Evolutionary conservation across 2,888 invertebrate genomes (phyloP).

Genomic region (Lochmaea crataegi): DNA sequence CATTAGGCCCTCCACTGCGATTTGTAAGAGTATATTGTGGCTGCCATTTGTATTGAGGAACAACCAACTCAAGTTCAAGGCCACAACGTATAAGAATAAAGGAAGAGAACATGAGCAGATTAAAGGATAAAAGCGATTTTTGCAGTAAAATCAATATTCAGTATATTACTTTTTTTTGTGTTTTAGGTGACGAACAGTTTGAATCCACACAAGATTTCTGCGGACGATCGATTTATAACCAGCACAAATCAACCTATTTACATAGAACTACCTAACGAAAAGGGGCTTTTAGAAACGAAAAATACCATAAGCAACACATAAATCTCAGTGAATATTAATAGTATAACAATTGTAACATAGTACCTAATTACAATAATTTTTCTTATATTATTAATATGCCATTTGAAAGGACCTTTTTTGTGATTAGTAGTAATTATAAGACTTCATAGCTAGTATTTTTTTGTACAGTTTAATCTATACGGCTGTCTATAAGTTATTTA

Average conservation of each 20-base stretch:
- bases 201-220: conserved; percentile 67
- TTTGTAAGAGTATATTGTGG: no score
- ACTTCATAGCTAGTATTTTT: conserved; percentile 40
- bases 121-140: no score
- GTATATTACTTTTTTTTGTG: conserved; percentile 29
- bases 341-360: conserved; percentile 36
- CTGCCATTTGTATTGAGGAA: no score
- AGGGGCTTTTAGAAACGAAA: conserved; percentile 53
- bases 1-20: no score
- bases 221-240: conserved; percentile 70
- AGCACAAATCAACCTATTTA: conserved; percentile 73
- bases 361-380: conserved; percentile 31
- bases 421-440: conserved; percentile 45
- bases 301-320: conserved; percentile 37
- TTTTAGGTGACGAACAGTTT: conserved; percentile 64
- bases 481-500: conserved; percentile 45
- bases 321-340: conserved; percentile 22
- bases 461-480: conserved; percentile 45
- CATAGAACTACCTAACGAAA: conserved; percentile 76
- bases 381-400: conserved; percentile 39
- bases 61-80: no score
- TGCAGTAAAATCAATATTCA: no score
- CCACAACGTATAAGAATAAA: no score
- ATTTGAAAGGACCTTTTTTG: conserved; percentile 44
- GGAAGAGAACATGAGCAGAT: no score